A percentile compares a stretch with the other conserved stretches of the same genome.
These are phyloP conservation scores for Ariopsis seemanni DNA, from an alignment of 2,113 vertebrate species.

Conservation along the genomic window DNA sequence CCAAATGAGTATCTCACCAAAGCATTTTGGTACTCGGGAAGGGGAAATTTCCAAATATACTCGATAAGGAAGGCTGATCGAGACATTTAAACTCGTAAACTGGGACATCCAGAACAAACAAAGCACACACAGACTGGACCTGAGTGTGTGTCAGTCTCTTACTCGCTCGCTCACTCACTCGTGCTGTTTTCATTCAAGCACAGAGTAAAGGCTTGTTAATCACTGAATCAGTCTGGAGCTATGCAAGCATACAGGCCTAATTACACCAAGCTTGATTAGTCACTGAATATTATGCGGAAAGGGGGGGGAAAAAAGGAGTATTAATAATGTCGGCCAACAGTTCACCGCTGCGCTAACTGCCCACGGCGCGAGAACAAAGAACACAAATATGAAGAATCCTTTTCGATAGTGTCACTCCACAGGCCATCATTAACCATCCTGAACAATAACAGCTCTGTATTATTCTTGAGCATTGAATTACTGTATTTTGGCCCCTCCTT, in stretches of 20 bases:
- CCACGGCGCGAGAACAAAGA: constrained; percentile 44
- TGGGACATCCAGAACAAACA: neutral
- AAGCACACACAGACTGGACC: neutral
- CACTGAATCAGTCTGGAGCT: constrained; percentile 67
- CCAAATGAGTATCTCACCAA: neutral
- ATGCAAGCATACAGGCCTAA: constrained; percentile 64
- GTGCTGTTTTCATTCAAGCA: constrained; percentile 54
- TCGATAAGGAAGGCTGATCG: neutral
- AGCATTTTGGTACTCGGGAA: neutral
- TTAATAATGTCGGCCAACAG: constrained; percentile 63
- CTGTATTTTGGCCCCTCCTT: constrained; percentile 25
- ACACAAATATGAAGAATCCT: constrained; percentile 20
- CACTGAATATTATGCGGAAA: constrained; percentile 53
- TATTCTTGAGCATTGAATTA: constrained; percentile 25
- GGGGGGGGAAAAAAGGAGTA: constrained; percentile 48
- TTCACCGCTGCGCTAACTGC: constrained; percentile 56
- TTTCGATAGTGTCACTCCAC: constrained; percentile 10
- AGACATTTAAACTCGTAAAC: neutral
- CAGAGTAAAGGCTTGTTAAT: constrained; percentile 67
- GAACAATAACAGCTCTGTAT: constrained; percentile 5
- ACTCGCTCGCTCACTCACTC: neutral
- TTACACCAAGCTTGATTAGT: constrained; percentile 68
- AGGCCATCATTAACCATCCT: constrained; percentile 25
- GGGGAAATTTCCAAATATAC: neutral
- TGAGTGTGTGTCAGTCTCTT: no score